phyloP scores from a whole-genome alignment of 2,113 vertebrate genomes.

The Callocephalon fimbriatum region DNA sequence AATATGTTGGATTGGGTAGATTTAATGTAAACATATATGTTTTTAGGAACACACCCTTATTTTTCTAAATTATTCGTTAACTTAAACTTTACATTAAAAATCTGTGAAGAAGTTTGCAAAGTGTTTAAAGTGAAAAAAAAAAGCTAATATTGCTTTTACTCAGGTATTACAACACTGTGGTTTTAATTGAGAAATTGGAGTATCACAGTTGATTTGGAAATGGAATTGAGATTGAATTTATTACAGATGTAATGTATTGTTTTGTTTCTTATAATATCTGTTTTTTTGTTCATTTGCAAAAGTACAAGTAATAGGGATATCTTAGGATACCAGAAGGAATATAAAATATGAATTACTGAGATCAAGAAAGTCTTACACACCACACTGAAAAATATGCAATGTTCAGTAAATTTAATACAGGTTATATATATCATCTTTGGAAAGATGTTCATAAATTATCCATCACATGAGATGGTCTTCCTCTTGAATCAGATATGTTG shows the following conservation, averaged over 20 bases:
- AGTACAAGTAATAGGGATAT: background rate
- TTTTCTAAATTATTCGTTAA: background rate
- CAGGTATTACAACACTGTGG: background rate
- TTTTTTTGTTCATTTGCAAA: background rate
- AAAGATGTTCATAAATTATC: constrained; percentile 1
- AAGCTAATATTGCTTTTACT: background rate
- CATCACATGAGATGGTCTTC: background rate
- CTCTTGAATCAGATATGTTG: background rate
- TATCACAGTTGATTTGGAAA: background rate
- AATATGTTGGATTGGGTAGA: background rate
- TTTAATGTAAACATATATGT: background rate
- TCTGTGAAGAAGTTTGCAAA: background rate
- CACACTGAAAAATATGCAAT: background rate
- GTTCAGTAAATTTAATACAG: background rate
- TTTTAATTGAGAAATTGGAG: background rate
- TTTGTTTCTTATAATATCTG: background rate
- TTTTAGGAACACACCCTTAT: background rate
- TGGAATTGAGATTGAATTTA: background rate
- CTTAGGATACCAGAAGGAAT: background rate
- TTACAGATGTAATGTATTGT: background rate
- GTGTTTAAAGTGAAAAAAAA: background rate
- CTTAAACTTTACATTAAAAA: background rate
- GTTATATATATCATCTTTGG: background rate
- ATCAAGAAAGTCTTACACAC: background rate
- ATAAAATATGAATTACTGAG: background rate